These are phyloP conservation scores for Lasiommata megera DNA, from an alignment of 2,888 invertebrate genomes.

Conservation along the genomic window DNA sequence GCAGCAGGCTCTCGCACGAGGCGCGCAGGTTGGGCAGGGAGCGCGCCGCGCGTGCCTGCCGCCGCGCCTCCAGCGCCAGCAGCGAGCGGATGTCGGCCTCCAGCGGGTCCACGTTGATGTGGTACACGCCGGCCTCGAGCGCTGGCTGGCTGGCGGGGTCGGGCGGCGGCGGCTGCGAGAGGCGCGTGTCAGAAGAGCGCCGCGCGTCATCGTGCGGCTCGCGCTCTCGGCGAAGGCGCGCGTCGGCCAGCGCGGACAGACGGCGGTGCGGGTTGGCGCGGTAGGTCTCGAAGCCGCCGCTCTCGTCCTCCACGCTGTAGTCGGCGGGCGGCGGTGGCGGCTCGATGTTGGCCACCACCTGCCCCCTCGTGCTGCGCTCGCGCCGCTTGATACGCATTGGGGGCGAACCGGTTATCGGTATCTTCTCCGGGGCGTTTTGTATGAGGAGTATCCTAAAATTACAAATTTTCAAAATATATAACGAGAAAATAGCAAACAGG, in stretches of 20 bases:
- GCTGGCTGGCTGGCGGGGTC: constrained; percentile 39
- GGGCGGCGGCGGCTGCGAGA: constrained; percentile 32
- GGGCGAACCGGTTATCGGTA: constrained; percentile 84
- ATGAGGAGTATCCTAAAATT: constrained; percentile 90
- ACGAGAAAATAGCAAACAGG: too few species aligned
- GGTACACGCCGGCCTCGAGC: constrained; percentile 60
- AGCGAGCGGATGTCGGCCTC: constrained; percentile 68
- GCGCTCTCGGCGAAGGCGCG: constrained; percentile 30
- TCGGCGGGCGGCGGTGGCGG: constrained; percentile 57
- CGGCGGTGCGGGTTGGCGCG: constrained; percentile 66
- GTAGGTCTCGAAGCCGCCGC: constrained; percentile 76
- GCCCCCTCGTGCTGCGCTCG: constrained; percentile 79
- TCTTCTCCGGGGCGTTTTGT: constrained; percentile 94
- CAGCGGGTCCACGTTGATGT: constrained; percentile 72
- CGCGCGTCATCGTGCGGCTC: constrained; percentile 36
- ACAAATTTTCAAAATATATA: too few species aligned
- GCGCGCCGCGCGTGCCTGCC: constrained; percentile 71
- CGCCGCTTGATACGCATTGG: constrained; percentile 69
- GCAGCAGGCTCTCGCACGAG: constrained; percentile 83
- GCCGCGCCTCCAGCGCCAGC: constrained; percentile 73
- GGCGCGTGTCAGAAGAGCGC: constrained; percentile 46
- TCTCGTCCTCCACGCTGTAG: constrained; percentile 76
- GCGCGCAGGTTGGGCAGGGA: constrained; percentile 87
- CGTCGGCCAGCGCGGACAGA: constrained; percentile 48
- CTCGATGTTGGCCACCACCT: constrained; percentile 85